Evolutionary conservation across 2,888 invertebrate genomes (phyloP), one percentile per base, ranked within the genome.

Genomic region (Parnassius orleans): DNA sequence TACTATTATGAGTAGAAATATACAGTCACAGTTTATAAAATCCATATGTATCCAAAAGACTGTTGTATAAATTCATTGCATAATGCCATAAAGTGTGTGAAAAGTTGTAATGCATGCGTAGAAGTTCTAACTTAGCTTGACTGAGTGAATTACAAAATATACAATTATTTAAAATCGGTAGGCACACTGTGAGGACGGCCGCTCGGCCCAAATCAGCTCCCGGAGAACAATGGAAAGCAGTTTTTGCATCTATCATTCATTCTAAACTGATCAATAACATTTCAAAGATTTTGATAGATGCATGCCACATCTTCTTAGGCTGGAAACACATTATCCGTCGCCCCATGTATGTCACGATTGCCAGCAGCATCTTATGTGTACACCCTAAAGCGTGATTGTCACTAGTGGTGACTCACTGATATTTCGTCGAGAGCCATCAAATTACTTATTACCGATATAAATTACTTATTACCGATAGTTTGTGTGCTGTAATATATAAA

Each of bases 131-230:
- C 59, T 66, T 68, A 73, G 75, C 73, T 73, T 72, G 73, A 72
- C 75, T 69, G 73, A 66, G 61, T 65, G 64, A 69, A 68, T n/a
- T 68, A 66, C 61, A 15, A 64, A 65, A 65, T 64, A 65, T 65
- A 65, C 59, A 65, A 53, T 57, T 47, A 53, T 60, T 59, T 47
- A 65, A 65, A 60, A 61, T 66, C 59, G 67, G 72, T 82, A 86
- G 85, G 86, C 85, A 86, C 85, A 78, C 72, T 68, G 80, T 80
- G 79, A 80, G 84, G 84, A 85, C 85, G 85, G 83, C 84, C 84
- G 70, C 76, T 73, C 78, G 83, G 81, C 83, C 85, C 71, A 73
- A 71, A 77, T 78, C 73, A 74, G 76, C 77, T 9, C 68, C 74
- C 69, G 73, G 80, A 80, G 76, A 79, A 78, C 79, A 61, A 57